Evolutionary conservation across 2,113 vertebrate genomes (phyloP), one percentile per base, ranked within the genome.

Genomic region (Leuciscus idus): DNA sequence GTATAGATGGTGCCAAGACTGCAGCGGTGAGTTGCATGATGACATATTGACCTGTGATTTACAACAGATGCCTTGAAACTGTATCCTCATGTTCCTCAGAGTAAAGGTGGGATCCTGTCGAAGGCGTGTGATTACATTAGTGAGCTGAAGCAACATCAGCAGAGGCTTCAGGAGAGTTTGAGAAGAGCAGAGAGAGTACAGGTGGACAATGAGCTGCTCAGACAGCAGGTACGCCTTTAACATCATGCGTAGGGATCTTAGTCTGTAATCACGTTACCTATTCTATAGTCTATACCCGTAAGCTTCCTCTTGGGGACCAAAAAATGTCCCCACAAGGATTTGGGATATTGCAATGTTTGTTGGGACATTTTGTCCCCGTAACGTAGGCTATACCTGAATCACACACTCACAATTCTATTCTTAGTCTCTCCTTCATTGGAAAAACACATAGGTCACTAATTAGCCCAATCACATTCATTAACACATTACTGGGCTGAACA

Each of bases 41-140:
- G 43, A 12, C 72, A 4, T 43, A 21, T 36, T 36, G 66, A 70
- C 30, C 30, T 70, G 66, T 70, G 33, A 36, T 36, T 6, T 13
- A 12, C 36, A 43, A 43, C 2, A 43, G 21, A 12, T 23, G 68
- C 36, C 1, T 6, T 43, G 36, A 72, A 72, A 72, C 21, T 2
- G 10, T 10, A 48, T 59, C 21, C 21, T 30, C 57, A 81, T 3
- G 73, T 17, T 76, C 39, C 26, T 28, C 84, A 98, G 96, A 98
- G 97, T 89, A 98, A 98, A 94, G 97, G 97, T 0, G 97, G 97
- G 81, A 98, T 98, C 93, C 95, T 98, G 68, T 98, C 97, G 0
- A 98, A 98, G 90, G 97, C 97, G 1, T 98, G 97, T 0, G 96
- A 98, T 91, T 97, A 98, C 90, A 97, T 98, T 90, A 94, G 95